These are phyloP conservation scores for Silurus meridionalis DNA, from an alignment of 2,113 vertebrate genomes.

Conservation along the genomic window DNA sequence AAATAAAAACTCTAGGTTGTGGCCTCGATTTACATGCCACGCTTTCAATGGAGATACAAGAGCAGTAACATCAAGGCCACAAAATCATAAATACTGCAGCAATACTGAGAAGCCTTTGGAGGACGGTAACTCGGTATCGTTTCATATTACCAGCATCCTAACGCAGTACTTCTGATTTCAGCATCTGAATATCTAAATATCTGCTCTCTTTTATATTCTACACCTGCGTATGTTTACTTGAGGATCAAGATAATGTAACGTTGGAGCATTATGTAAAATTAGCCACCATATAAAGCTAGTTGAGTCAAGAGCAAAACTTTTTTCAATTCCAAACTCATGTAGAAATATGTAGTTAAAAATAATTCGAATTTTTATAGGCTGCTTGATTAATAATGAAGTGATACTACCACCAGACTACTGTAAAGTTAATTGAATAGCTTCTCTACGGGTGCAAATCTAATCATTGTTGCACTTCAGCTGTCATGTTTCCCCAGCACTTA, in stretches of 20 bases:
- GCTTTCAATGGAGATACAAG: background rate
- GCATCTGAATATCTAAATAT: background rate
- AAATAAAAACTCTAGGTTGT: background rate
- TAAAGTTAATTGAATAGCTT: background rate
- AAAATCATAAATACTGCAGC: background rate
- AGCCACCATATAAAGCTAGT: background rate
- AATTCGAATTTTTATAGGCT: background rate
- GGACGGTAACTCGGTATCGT: background rate
- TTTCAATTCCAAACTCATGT: background rate
- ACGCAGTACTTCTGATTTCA: background rate
- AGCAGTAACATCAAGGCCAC: background rate
- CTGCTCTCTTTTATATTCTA: background rate
- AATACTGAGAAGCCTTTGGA: background rate
- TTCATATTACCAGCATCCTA: background rate
- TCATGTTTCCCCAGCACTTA: slow-evolving; percentile 7
- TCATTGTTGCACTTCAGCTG: background rate
- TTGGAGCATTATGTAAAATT: background rate
- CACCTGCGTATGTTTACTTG: background rate
- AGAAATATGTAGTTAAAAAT: background rate
- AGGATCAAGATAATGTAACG: background rate
- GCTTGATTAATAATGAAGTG: background rate
- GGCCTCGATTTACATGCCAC: background rate
- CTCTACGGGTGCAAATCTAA: background rate
- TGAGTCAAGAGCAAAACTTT: background rate
- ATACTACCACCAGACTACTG: background rate